Evolutionary conservation across 2,113 vertebrate species (phyloP), one percentile per base, ranked within the genome.

Genomic region (Osmerus mordax): DNA sequence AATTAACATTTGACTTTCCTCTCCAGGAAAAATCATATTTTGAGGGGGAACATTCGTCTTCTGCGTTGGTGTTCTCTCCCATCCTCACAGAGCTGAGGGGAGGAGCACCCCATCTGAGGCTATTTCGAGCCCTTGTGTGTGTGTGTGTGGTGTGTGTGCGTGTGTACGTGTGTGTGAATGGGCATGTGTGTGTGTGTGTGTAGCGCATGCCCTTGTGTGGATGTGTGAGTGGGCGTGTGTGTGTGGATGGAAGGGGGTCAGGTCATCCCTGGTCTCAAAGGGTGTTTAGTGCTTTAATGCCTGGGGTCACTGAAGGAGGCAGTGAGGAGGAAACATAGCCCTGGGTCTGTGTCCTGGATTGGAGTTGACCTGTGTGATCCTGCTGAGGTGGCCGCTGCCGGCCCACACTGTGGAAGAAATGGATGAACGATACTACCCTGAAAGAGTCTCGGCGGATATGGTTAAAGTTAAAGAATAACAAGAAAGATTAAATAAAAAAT

Each of bases 11-110:
- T n/a, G 23, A 55, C 55, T 68, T 58, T 67, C 65, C 58, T 61
- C 36, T 68, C 69, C 56, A 58, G 59, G 21, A 77, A 73, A 73
- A 67, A 72, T 32, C 18, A 58, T 67, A 64, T 76, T 25, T 61
- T 47, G 62, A 21, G 71, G 47, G 15, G 23, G 75, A 51, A 56
- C 47, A 15, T 51, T 41, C 5, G 3, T 47, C 36, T n/a, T 47
- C 9, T 32, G 18, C 18, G 28, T 25, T 65, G n/a, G 36, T 47
- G 64, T 51, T 65, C 32, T 21, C 18, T 47, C 32, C 64, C 18
- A 1, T 47, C 15, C 32, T 15, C 47, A 32, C 55, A 12, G 32
- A 13, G 6, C 6, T 13, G 15, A 47, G 5, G 36, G 19, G 69
- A 63, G 4, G 29, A 29, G 47, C 47, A 14, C n/a, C 64, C 41